Evolutionary conservation across 2,888 invertebrate genomes (phyloP).

Genomic region (Mechanitis messenoides): DNA sequence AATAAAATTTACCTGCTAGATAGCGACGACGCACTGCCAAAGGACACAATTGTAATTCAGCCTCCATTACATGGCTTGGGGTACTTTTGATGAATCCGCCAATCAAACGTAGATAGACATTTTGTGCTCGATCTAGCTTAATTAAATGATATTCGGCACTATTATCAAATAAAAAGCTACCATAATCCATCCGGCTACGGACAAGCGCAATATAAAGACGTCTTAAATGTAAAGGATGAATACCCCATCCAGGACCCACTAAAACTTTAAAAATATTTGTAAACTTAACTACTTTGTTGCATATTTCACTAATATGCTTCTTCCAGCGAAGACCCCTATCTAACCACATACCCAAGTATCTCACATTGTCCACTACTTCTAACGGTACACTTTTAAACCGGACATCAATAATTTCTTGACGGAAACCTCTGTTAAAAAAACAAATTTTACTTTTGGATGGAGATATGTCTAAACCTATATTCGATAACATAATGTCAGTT

Average conservation of each 20-base stretch:
- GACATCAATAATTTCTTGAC: conserved; percentile 13
- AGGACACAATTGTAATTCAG: conserved; percentile 28
- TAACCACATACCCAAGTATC: conserved; percentile 35
- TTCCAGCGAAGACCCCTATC: conserved; percentile 31
- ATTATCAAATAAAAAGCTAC: too few species aligned
- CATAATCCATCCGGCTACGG: conserved; percentile 33
- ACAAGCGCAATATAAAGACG: conserved; percentile 32
- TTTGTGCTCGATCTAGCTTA: too few species aligned
- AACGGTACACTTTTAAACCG: conserved; percentile 17
- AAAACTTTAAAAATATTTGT: conserved; percentile 33
- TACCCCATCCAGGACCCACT: conserved; percentile 30
- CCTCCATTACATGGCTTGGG: conserved; percentile 8
- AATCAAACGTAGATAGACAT: too few species aligned
- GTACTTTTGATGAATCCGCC: too few species aligned
- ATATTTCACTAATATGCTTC: conserved; percentile 32
- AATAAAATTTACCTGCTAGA: conserved; percentile 25
- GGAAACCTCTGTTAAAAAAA: conserved; percentile 27
- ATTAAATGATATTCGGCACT: too few species aligned
- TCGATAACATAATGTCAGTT: conserved; percentile 17
- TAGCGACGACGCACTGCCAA: conserved; percentile 23
- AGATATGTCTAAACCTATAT: conserved; percentile 27
- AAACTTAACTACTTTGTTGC: conserved; percentile 26
- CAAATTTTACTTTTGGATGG: conserved; percentile 28
- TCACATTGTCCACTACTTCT: conserved; percentile 24
- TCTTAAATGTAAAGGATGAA: conserved; percentile 31